Evolutionary conservation across 2,113 vertebrate genomes (phyloP).

Genomic region (Lampris incognitus): DNA sequence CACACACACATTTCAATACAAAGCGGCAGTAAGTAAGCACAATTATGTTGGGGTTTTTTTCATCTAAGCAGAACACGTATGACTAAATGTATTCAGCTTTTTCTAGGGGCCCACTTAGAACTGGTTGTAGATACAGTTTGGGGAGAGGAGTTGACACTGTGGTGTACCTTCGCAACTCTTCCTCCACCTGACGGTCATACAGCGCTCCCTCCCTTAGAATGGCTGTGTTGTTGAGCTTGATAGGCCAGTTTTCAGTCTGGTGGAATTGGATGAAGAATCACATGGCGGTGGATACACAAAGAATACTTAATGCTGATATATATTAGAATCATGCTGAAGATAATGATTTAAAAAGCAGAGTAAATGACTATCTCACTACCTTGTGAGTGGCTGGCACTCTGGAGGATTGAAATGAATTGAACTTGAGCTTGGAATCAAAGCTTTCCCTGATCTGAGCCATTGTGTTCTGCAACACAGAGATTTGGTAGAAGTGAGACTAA

Average conservation of each 20-base stretch:
- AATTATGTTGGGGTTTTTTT: too few species aligned
- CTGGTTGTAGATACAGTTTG: background rate
- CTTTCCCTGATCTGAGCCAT: slow-evolving; percentile 75
- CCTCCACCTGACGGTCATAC: slow-evolving; percentile 84
- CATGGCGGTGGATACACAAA: background rate
- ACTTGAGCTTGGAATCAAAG: slow-evolving; percentile 73
- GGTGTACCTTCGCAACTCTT: slow-evolving; percentile 87
- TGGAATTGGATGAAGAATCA: slow-evolving; percentile 5
- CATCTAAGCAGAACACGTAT: too few species aligned
- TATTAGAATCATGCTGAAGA: background rate
- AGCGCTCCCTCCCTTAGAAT: slow-evolving; percentile 88
- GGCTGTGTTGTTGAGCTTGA: slow-evolving; percentile 90
- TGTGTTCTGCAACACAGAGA: slow-evolving; percentile 64
- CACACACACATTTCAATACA: slow-evolving; percentile 6
- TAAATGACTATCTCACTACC: slow-evolving; percentile 44
- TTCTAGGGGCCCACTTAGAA: too few species aligned
- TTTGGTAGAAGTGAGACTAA: background rate
- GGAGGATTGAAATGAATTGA: slow-evolving; percentile 57
- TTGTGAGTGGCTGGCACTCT: slow-evolving; percentile 60
- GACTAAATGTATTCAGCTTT: background rate
- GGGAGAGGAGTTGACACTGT: background rate
- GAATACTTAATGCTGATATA: background rate
- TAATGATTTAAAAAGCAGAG: background rate
- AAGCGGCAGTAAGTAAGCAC: background rate
- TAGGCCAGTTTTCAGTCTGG: slow-evolving; percentile 81